Conservation (phyloP, 1,140 invertebrate genomes). For the Saccostrea echinata region DNA sequence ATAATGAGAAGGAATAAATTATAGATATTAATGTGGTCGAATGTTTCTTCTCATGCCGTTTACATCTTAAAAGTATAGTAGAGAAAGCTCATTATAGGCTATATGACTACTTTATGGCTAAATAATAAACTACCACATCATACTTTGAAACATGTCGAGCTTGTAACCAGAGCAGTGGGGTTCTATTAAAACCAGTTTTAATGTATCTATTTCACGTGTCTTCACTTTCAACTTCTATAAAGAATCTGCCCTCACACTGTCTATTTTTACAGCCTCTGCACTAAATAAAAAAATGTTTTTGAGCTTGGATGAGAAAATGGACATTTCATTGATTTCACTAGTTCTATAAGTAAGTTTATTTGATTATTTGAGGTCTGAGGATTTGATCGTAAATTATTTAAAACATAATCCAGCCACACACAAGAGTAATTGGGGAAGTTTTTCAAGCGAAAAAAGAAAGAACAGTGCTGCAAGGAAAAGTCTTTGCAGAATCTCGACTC, state of each 20-base stretch:
- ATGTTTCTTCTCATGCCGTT: not conserved
- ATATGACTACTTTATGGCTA: slow-evolving; percentile 5
- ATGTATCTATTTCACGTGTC: not conserved
- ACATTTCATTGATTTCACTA: not conserved
- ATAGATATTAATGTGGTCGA: slow-evolving; percentile 2
- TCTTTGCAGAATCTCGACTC: too few relatives aligned
- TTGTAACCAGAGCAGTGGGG: not conserved
- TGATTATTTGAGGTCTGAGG: not conserved
- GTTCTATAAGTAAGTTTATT: not conserved
- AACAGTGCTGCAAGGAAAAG: too few relatives aligned
- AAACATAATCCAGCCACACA: too few relatives aligned
- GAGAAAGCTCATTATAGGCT: not conserved
- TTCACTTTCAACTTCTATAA: slow-evolving; percentile 5
- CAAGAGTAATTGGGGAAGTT: too few relatives aligned
- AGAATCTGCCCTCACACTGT: not conserved
- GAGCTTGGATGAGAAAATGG: not conserved
- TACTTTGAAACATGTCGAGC: not conserved
- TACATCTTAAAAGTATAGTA: not conserved
- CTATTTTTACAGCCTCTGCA: not conserved
- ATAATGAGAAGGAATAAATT: slow-evolving; percentile 15
- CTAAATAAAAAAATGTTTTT: not conserved
- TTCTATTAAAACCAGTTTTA: not conserved
- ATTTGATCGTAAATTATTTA: too few relatives aligned
- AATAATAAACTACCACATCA: slow-evolving; percentile 19
- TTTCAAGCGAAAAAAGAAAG: too few relatives aligned